phyloP scores from a whole-genome alignment of 2,797 vertebrate genomes.

The Psittacula echo region DNA sequence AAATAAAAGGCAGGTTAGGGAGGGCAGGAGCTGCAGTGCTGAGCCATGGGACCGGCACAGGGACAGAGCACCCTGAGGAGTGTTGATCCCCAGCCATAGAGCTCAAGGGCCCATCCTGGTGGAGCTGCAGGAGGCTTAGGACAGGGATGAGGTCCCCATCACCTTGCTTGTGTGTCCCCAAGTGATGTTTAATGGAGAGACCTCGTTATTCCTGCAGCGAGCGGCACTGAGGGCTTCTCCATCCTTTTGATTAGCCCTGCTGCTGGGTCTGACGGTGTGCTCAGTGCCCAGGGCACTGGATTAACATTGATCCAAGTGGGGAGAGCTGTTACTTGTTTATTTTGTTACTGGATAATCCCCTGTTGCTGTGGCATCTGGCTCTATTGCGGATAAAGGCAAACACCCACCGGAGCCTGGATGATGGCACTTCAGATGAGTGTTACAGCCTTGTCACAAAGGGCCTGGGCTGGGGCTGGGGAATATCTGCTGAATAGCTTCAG shows the following conservation, averaged over 20 bases:
- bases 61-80: neutral
- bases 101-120: accelerated
- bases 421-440: neutral
- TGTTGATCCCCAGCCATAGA: neutral
- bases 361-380: constrained; percentile 47
- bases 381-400: neutral
- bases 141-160: neutral
- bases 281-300: constrained; percentile 24
- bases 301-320: constrained; percentile 42
- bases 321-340: constrained; percentile 56
- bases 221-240: neutral
- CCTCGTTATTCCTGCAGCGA: neutral
- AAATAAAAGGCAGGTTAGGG: constrained; percentile 10
- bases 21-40: neutral
- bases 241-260: constrained; percentile 8
- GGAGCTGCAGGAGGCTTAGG: neutral
- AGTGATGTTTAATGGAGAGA: neutral
- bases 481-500: neutral
- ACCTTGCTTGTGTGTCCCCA: neutral
- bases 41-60: accelerated
- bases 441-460: neutral
- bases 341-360: constrained; percentile 56
- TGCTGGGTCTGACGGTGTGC: constrained; percentile 3
- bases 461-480: neutral
- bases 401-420: neutral